These are phyloP conservation scores for Oreochromis niloticus DNA, from an alignment of 2,113 vertebrate genomes.

Conservation along the genomic window DNA sequence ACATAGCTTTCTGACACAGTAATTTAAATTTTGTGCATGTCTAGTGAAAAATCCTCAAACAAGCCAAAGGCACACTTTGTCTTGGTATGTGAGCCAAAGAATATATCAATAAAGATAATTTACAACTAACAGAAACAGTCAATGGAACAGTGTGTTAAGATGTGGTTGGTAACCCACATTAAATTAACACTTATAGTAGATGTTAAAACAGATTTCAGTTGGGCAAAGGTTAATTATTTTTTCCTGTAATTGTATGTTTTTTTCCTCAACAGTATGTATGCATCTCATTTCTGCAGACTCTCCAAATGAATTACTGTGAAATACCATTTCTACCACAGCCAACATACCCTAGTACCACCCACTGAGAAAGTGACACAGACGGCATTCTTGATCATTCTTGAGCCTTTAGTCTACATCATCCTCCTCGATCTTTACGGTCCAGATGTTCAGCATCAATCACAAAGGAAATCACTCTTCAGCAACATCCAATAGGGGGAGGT, in stretches of 20 bases:
- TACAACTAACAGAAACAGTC: not conserved
- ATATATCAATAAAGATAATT: not conserved
- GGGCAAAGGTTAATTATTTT: not conserved
- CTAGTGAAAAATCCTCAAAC: not conserved
- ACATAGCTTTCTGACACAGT: not conserved
- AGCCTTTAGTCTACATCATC: not conserved
- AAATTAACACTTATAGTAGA: not conserved
- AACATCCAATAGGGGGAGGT: not conserved
- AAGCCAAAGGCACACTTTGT: not conserved
- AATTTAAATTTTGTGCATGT: not conserved
- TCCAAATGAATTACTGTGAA: not conserved
- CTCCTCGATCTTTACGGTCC: not conserved
- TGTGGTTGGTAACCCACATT: not conserved
- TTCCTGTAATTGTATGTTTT: not conserved
- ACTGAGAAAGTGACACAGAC: not conserved
- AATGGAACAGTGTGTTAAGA: not conserved
- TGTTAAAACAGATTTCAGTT: not conserved
- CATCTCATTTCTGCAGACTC: not conserved
- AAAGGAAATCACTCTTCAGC: constrained; percentile 12
- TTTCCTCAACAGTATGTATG: not conserved
- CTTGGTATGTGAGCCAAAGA: not conserved
- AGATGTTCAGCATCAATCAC: constrained; percentile 35
- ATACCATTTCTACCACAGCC: not conserved
- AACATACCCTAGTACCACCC: not conserved
- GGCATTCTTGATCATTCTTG: not conserved